Evolutionary conservation across 2,888 invertebrate species (phyloP).

Genomic region (Sphaerophoria rueppellii): DNA sequence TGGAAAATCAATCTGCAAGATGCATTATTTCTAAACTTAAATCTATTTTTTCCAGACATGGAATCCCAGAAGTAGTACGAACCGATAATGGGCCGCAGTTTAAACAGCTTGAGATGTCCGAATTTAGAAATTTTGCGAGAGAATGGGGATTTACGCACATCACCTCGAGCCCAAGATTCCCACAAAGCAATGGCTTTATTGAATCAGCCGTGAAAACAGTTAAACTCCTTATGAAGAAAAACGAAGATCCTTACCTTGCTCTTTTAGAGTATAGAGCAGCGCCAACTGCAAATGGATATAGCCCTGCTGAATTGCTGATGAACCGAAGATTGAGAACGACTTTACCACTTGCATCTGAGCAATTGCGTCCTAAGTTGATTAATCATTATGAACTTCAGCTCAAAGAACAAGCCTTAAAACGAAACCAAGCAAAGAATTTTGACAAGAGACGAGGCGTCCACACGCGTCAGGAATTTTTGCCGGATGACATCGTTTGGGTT

Average conservation of each 20-base stretch:
- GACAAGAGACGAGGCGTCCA: too few relatives aligned
- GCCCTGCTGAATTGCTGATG: constrained; percentile 22
- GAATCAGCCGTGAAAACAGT: constrained; percentile 19
- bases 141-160: constrained; percentile 14
- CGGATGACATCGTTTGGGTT: too few relatives aligned
- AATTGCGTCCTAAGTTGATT: constrained; percentile 27
- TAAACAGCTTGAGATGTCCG: constrained; percentile 18
- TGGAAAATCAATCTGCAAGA: constrained; percentile 35
- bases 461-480: too few relatives aligned
- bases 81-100: constrained; percentile 15
- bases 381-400: constrained; percentile 8
- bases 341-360: constrained; percentile 24
- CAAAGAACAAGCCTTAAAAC: constrained; percentile 11
- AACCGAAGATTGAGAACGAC: constrained; percentile 17
- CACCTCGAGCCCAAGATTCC: constrained; percentile 50
- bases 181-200: constrained; percentile 43
- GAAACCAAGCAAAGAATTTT: background rate
- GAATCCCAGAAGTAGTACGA: constrained; percentile 21
- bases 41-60: constrained; percentile 38
- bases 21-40: constrained; percentile 36
- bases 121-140: constrained; percentile 14
- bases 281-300: constrained; percentile 10
- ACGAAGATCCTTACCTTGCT: constrained; percentile 17
- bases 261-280: constrained; percentile 23
- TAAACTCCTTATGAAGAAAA: constrained; percentile 27